These are phyloP conservation scores for Oxyruncus cristatus DNA, from an alignment of 2,113 vertebrate genomes.

Conservation along the genomic window DNA sequence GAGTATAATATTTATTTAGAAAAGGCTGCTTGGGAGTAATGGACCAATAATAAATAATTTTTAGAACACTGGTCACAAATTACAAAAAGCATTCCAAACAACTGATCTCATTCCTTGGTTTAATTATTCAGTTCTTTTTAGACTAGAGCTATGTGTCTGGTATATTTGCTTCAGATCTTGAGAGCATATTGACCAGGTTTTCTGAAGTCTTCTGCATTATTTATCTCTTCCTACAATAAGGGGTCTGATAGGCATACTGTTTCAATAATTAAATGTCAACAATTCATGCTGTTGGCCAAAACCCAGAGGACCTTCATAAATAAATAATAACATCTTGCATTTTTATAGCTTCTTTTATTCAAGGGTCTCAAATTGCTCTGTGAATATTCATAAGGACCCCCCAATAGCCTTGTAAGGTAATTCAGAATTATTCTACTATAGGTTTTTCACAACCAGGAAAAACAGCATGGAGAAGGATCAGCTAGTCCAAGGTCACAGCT, in stretches of 20 bases:
- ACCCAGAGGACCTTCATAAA: conserved; percentile 59
- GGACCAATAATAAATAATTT: conserved; percentile 35
- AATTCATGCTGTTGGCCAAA: conserved; percentile 66
- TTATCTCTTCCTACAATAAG: conserved; percentile 68
- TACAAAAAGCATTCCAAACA: conserved; percentile 38
- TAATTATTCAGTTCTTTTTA: conserved; percentile 65
- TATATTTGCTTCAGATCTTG: conserved; percentile 51
- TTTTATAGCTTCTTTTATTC: conserved; percentile 61
- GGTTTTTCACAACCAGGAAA: rapidly evolving
- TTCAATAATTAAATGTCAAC: conserved; percentile 75
- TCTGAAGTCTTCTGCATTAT: conserved; percentile 71
- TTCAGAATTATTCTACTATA: neutral
- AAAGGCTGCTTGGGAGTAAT: neutral
- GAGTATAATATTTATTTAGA: neutral
- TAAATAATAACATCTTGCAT: conserved; percentile 57
- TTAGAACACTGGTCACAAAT: neutral
- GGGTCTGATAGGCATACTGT: conserved; percentile 55
- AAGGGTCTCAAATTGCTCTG: conserved; percentile 16
- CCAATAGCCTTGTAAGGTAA: neutral
- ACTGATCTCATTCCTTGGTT: conserved; percentile 48
- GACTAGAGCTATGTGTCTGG: conserved; percentile 27
- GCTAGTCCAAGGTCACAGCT: neutral
- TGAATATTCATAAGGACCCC: conserved; percentile 15
- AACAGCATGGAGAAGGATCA: neutral
- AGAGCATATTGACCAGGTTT: conserved; percentile 58